Base-by-base conservation (phyloP, 1,140 invertebrate genomes). In the Battus philenor region DNA sequence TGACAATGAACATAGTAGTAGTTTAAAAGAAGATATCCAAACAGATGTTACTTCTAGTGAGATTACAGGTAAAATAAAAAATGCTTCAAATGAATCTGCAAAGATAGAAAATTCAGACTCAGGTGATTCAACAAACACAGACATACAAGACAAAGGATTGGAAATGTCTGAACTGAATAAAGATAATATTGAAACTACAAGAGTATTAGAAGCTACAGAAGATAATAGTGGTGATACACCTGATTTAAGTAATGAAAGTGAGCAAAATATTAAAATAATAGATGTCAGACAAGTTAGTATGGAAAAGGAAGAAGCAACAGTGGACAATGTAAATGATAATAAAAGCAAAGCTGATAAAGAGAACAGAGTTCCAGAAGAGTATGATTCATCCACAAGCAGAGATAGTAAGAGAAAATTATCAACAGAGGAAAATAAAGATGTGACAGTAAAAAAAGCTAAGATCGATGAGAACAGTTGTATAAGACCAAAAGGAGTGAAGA, bases 351-450 rank as follows among this genome's bases (percentile, higher is more conserved):
- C 18, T 3, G 29, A 30, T 30, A 22, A 29, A 13, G 44, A 44
- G 33, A 27, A 47, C 20, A 47, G 39, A 22, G 17, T 11, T 30
- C 18, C 11, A 20, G 33, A 46, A 8, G 48, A 53, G 33, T 43
- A n/a, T 45, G 34, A 48, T 29, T 15, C 22, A 24, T 5, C 9
- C n/a, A 29, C 52, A 41, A 17, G 22, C 11, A 44, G 30, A 20
- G 54, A 54, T 8, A 54, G 65, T 22, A 70, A 79, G 55, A 54
- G 75, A 33, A 82, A 78, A 50, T 44, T 64, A 8, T 50, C 56
- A 8, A 47, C 31, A 13, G 70, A 81, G 39, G 49, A 61, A 11
- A 29, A n/a, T 9, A 39, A 17, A 47, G 52, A 62, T 8, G 10
- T 36, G 18, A 41, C 47, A 15, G 8, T 32, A 8, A 80, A 82